A percentile compares a stretch with the other conserved stretches of the same genome.
Evolutionary conservation across 2,113 vertebrate species (phyloP).

Genomic region (Myotis yumanensis): DNA sequence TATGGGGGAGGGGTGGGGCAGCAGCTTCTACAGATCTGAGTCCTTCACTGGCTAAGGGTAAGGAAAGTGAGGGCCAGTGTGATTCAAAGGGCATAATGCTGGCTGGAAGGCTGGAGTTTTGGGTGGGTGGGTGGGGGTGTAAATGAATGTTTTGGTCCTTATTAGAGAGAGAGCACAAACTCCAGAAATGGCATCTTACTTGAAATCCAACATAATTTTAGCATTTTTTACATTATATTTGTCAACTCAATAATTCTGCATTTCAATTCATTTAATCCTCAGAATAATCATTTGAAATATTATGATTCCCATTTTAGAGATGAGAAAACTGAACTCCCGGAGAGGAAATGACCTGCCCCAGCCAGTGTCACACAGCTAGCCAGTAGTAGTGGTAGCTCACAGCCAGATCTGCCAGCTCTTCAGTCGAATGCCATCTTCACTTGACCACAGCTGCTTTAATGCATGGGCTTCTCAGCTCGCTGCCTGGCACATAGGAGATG

Average conservation of each 20-base stretch:
- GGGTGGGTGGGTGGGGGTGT: background rate
- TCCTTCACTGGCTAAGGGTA: background rate
- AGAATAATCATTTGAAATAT: conserved; percentile 22
- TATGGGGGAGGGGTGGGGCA: fast-evolving
- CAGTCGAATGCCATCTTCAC: background rate
- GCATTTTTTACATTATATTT: background rate
- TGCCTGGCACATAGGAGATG: too few relatives aligned
- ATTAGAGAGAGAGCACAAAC: background rate
- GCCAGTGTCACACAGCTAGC: background rate
- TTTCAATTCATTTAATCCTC: background rate
- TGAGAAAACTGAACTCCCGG: background rate
- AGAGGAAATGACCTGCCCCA: background rate
- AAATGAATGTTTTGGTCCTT: background rate
- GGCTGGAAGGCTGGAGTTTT: background rate
- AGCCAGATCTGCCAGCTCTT: background rate
- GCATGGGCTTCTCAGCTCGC: background rate
- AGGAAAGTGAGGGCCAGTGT: background rate
- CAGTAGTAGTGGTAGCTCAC: background rate
- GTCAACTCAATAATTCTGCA: background rate
- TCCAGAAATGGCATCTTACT: background rate
- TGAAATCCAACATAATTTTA: background rate
- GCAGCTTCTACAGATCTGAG: background rate
- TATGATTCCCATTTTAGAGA: background rate
- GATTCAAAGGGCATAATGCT: background rate
- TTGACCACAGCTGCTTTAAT: background rate